Evolutionary conservation across 2,797 vertebrate species (phyloP).

Genomic region (Petrocephalus schoutedeni): DNA sequence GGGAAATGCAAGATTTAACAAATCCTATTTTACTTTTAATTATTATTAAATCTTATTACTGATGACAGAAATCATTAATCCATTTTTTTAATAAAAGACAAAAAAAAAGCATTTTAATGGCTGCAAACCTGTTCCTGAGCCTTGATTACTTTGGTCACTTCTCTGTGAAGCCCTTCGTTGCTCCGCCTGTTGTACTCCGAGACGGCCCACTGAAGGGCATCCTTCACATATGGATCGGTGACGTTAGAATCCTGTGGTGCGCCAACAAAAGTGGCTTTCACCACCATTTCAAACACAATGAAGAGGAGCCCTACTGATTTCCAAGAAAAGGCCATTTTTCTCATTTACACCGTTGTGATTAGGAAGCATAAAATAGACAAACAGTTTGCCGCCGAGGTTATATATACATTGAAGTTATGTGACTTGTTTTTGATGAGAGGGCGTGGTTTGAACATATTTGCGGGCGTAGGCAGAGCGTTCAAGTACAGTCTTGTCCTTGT

Average conservation of each 20-base stretch:
- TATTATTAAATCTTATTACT: background rate
- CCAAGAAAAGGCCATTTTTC: constrained; percentile 32
- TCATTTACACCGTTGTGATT: background rate
- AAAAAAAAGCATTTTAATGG: background rate
- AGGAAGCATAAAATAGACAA: background rate
- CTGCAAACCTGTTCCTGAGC: constrained; percentile 67
- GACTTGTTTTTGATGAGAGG: background rate
- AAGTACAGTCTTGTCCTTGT: background rate
- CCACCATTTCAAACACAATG: constrained; percentile 33
- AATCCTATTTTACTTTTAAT: background rate
- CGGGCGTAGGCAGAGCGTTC: too few species aligned
- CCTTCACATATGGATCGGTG: constrained; percentile 26
- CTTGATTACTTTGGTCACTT: constrained; percentile 46
- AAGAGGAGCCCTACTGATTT: constrained; percentile 31
- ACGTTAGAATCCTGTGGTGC: fast-evolving
- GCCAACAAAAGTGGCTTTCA: background rate
- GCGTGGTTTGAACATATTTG: background rate
- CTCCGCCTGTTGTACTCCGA: constrained; percentile 63
- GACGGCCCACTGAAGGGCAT: constrained; percentile 66
- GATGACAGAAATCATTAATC: background rate
- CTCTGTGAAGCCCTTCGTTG: constrained; percentile 60
- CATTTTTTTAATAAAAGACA: background rate
- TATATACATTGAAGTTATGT: background rate
- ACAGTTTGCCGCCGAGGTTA: background rate
- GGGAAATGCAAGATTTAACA: background rate